A percentile compares a stretch with the other conserved stretches of the same genome.
These are phyloP conservation scores for Melanerpes formicivorus DNA, from an alignment of 2,113 vertebrate species.

Conservation along the genomic window DNA sequence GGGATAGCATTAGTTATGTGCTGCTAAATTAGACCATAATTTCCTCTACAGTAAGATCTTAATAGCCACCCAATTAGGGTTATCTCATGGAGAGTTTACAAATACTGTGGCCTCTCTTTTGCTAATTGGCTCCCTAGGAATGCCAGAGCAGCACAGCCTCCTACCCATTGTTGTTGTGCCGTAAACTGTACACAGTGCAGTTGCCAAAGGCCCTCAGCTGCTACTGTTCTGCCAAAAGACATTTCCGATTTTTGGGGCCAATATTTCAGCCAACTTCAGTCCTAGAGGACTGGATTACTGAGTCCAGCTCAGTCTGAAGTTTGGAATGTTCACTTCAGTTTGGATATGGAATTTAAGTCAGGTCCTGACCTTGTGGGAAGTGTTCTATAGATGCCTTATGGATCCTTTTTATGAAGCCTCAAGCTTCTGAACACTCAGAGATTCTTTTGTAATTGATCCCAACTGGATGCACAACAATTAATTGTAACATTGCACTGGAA, in stretches of 20 bases:
- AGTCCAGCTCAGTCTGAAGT: not conserved
- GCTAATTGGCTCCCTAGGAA: not conserved
- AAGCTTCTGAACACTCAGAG: not conserved
- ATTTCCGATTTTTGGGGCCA: not conserved
- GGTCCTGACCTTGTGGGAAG: not conserved
- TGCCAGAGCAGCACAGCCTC: not conserved
- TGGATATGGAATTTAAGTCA: not conserved
- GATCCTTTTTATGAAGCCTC: not conserved
- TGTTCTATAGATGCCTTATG: not conserved
- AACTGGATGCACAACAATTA: constrained; percentile 25
- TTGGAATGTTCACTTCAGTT: not conserved
- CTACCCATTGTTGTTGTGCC: not conserved
- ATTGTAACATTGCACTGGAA: constrained; percentile 2
- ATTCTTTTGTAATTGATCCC: constrained; percentile 31
- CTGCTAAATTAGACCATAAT: not conserved
- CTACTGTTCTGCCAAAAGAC: not conserved
- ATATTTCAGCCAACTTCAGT: not conserved
- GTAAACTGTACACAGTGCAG: not conserved
- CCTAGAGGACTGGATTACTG: not conserved
- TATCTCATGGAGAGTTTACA: not conserved
- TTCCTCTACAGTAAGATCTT: not conserved
- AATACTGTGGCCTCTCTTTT: not conserved
- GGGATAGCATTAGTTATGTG: not conserved
- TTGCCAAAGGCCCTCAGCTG: not conserved
- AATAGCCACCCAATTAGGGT: not conserved